A percentile compares a stretch with the other conserved stretches of the same genome.
phyloP scores from a whole-genome alignment of 2,113 vertebrate genomes.

The Ptilorrhoa leucosticta region DNA sequence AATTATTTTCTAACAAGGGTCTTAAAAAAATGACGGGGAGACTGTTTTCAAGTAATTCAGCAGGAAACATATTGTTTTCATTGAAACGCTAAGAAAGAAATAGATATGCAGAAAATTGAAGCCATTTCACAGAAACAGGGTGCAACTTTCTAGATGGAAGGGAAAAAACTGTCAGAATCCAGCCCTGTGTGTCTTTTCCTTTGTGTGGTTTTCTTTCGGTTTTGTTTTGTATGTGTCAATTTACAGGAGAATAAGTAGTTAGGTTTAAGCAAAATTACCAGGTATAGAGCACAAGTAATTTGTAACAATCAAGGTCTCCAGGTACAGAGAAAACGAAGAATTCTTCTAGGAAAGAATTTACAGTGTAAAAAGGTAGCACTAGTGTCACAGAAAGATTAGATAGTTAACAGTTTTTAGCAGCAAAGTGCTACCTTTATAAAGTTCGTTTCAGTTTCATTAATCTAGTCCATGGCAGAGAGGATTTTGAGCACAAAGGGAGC shows the following conservation, averaged over 20 bases:
- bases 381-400: slow-evolving; percentile 45
- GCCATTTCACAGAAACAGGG: background rate
- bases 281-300: slow-evolving; percentile 7
- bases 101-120: background rate
- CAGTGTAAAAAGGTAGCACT: slow-evolving; percentile 24
- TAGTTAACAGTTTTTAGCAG: slow-evolving; percentile 53
- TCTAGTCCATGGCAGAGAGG: slow-evolving; percentile 29
- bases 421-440: slow-evolving; percentile 42
- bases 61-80: background rate
- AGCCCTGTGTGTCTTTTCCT: background rate
- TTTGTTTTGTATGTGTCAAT: background rate
- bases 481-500: slow-evolving; percentile 40
- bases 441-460: slow-evolving; percentile 60
- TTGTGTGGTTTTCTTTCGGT: background rate
- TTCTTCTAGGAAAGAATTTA: slow-evolving; percentile 9
- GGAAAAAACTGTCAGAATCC: background rate
- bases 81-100: background rate
- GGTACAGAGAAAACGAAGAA: slow-evolving; percentile 16
- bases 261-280: slow-evolving; percentile 29
- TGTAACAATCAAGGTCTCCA: slow-evolving; percentile 34
- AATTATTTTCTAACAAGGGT: background rate
- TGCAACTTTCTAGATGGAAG: background rate
- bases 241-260: background rate
- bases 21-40: background rate
- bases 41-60: background rate